phyloP scores from a whole-genome alignment of 2,797 vertebrate species.

The Zenarchopterus dispar region DNA sequence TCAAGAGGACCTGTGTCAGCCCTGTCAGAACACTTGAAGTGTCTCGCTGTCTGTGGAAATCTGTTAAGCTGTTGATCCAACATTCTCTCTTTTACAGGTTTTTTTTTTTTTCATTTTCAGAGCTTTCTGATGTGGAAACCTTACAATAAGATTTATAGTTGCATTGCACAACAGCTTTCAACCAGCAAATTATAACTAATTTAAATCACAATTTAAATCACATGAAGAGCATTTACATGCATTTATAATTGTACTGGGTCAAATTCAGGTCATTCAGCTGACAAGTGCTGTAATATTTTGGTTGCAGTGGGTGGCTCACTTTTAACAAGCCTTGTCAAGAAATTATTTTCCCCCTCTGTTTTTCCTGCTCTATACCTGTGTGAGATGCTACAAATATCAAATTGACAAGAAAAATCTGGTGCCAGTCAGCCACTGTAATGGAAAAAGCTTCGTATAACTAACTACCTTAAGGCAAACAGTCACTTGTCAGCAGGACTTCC shows the following conservation, averaged over 20 bases:
- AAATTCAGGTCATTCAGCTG: conserved; percentile 17
- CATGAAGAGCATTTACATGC: conserved; percentile 13
- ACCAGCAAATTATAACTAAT: conserved; percentile 4
- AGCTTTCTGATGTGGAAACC: conserved; percentile 20
- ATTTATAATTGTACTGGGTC: conserved; percentile 24
- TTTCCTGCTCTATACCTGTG: conserved; percentile 30
- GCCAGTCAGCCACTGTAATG: conserved; percentile 30
- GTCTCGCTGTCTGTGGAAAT: conserved; percentile 56
- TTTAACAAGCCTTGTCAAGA: conserved; percentile 36
- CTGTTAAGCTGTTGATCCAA: conserved; percentile 56
- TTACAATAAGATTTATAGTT: conserved; percentile 17
- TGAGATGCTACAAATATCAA: conserved; percentile 33
- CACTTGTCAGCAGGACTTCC: background rate
- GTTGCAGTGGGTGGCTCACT: conserved; percentile 28
- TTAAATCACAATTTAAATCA: conserved; percentile 1
- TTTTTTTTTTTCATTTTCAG: conserved; percentile 13
- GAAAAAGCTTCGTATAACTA: conserved; percentile 29
- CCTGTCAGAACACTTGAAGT: conserved; percentile 54
- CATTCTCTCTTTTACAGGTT: conserved; percentile 25
- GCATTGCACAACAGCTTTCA: conserved; percentile 14
- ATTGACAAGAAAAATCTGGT: conserved; percentile 29
- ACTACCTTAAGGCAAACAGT: conserved; percentile 10
- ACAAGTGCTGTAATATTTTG: conserved; percentile 31
- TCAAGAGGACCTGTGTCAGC: conserved; percentile 64
- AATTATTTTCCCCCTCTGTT: conserved; percentile 41